Evolutionary conservation across 2,888 invertebrate species (phyloP).

Genomic region (Acronicta leporina): DNA sequence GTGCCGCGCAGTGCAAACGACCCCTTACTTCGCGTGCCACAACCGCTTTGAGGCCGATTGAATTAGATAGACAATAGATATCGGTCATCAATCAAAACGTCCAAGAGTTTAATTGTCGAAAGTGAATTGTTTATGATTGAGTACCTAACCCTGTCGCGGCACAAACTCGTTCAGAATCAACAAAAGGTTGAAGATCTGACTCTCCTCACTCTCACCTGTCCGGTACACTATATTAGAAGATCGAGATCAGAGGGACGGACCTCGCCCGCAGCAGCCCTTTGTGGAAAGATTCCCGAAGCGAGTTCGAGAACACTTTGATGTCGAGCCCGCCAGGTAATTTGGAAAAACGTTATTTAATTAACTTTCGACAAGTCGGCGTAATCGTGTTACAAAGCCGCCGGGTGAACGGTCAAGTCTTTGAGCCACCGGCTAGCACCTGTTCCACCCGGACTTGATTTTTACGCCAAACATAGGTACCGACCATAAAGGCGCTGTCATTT

Average conservation of each 20-base stretch:
- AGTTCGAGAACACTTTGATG: conserved; percentile 82
- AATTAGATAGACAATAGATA: conserved; percentile 79
- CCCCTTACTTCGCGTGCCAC: conserved; percentile 72
- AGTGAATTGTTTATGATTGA: conserved; percentile 57
- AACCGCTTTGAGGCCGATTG: conserved; percentile 71
- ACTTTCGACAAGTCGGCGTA: conserved; percentile 88
- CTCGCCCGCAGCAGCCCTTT: conserved; percentile 84
- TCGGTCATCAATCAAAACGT: conserved; percentile 79
- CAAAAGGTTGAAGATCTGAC: conserved; percentile 69
- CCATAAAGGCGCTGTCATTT: conserved; percentile 87
- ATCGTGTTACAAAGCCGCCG: conserved; percentile 88
- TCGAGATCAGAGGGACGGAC: conserved; percentile 75
- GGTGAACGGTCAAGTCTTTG: conserved; percentile 86
- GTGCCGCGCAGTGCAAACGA: conserved; percentile 69
- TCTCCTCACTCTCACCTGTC: conserved; percentile 72
- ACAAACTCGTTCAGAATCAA: conserved; percentile 56
- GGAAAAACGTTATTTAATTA: conserved; percentile 89
- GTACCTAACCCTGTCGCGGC: conserved; percentile 22
- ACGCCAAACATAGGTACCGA: conserved; percentile 82
- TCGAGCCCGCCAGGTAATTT: conserved; percentile 84
- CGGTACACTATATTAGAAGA: conserved; percentile 67
- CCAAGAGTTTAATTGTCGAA: conserved; percentile 65
- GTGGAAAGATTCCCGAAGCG: conserved; percentile 80
- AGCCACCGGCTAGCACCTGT: conserved; percentile 66
- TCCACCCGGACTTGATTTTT: conserved; percentile 83